Percentiles rank a stretch among this genome's conserved stretches.
These are phyloP conservation scores for Eristalis intricaria DNA, from an alignment of 2,888 invertebrate genomes.

Conservation along the genomic window DNA sequence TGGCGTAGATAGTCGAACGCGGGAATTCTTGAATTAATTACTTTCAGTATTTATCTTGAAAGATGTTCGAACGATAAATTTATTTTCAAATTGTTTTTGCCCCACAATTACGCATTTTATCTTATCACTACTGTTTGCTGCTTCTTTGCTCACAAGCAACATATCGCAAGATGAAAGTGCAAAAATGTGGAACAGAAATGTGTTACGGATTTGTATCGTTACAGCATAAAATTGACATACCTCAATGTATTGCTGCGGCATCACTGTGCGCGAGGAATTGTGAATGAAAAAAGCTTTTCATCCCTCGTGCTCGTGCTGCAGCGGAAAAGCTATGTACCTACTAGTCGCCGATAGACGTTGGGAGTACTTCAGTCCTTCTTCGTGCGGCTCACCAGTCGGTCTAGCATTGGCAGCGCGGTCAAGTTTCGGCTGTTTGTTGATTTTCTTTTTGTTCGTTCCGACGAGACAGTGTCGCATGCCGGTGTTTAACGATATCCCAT, in stretches of 20 bases:
- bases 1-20: not conserved
- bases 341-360: constrained; percentile 17
- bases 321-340: constrained; percentile 55
- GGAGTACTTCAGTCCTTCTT: constrained; percentile 65
- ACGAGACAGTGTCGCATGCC: constrained; percentile 38
- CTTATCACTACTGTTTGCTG: constrained; percentile 21
- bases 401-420: constrained; percentile 36
- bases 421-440: constrained; percentile 10
- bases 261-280: constrained; percentile 49
- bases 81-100: constrained; percentile 14
- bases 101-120: constrained; percentile 17
- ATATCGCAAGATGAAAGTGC: not conserved
- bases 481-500: constrained; percentile 39
- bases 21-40: constrained; percentile 26
- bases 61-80: constrained; percentile 13
- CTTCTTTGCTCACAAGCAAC: not conserved
- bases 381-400: constrained; percentile 69
- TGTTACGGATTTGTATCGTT: not conserved
- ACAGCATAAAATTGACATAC: not conserved
- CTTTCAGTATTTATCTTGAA: not conserved
- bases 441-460: not conserved
- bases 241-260: constrained; percentile 33
- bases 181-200: not conserved
- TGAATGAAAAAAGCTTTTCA: constrained; percentile 70
- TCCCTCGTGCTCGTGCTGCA: constrained; percentile 45